Percentiles rank a stretch among this genome's conserved stretches.
Conservation (phyloP, 2,888 invertebrate species). For the Elegia similella region DNA sequence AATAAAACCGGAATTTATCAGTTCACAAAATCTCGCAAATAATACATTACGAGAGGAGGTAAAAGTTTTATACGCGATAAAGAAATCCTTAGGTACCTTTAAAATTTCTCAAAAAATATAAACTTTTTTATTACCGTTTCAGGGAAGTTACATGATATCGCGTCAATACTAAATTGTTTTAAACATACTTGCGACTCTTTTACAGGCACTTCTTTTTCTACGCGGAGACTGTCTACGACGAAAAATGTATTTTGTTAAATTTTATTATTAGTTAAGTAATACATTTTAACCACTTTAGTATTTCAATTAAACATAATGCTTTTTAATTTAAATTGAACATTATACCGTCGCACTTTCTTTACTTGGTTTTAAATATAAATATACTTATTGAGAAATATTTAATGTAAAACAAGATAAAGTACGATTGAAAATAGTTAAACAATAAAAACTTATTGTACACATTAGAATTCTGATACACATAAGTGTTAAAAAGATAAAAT, state of each 20-base stretch:
- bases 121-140: slow-evolving; percentile 7
- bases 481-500: not conserved
- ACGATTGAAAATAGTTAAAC: too few relatives aligned
- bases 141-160: not conserved
- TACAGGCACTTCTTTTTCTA: not conserved
- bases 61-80: slow-evolving; percentile 41
- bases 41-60: slow-evolving; percentile 25
- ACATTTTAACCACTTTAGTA: too few relatives aligned
- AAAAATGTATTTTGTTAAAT: too few relatives aligned
- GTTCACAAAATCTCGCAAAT: slow-evolving; percentile 30
- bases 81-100: slow-evolving; percentile 38
- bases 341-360: too few relatives aligned
- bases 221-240: not conserved
- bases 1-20: slow-evolving; percentile 40
- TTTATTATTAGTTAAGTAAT: too few relatives aligned
- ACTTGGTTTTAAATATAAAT: too few relatives aligned
- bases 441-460: too few relatives aligned
- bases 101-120: slow-evolving; percentile 33
- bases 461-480: too few relatives aligned
- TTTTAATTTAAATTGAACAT: too few relatives aligned
- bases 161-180: not conserved
- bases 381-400: too few relatives aligned
- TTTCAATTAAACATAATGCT: too few relatives aligned
- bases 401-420: too few relatives aligned
- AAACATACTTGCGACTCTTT: not conserved